Evolutionary conservation across 2,113 vertebrate species (phyloP), one percentile per base, ranked within the genome.

Genomic region (Clupea harengus): DNA sequence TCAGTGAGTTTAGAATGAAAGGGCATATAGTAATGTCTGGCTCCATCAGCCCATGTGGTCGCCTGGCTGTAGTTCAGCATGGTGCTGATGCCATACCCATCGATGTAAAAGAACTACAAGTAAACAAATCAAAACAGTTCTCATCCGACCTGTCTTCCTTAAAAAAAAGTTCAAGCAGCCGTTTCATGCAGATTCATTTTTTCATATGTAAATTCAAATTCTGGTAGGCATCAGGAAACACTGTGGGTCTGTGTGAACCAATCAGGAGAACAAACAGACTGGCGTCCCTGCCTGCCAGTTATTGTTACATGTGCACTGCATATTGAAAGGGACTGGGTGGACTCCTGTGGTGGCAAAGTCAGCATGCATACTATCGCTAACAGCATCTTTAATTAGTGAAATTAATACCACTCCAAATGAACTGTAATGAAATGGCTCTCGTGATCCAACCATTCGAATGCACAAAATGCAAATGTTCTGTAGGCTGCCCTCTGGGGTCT

Each of bases 391-490:
- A 78, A 78, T 78, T 78, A 78, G 72, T 78, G 32, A 78, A 78
- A 78, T 78, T 78, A 78, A 78, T 39, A 78, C 72, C 28, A 39
- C 25, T 78, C 39, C 72, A 78, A 78, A 78, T 78, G 25, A 78
- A 78, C 72, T 39, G 72, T 78, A 78, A 78, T 78, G 72, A 32
- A 78, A 32, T 78, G 28, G 32, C 72, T 78, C 72, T 78, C 28
- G 15, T 17, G 72, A 32, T 78, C 10, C 72, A 78, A 15, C 72
- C 32, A 32, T 39, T 78, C 32, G 28, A 32, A 78, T 78, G 72
- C 72, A 78, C 72, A 18, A 78, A 78, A 78, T 78, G 72, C 72
- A 78, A 78, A 78, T 78, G 72, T 17, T 78, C 72, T 32, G 72
- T 78, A 78, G 72, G 72, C 72, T 13, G 28, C 72, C 72, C 72